phyloP scores from a whole-genome alignment of 2,113 vertebrate species.

The Chloropsis cyanopogon region DNA sequence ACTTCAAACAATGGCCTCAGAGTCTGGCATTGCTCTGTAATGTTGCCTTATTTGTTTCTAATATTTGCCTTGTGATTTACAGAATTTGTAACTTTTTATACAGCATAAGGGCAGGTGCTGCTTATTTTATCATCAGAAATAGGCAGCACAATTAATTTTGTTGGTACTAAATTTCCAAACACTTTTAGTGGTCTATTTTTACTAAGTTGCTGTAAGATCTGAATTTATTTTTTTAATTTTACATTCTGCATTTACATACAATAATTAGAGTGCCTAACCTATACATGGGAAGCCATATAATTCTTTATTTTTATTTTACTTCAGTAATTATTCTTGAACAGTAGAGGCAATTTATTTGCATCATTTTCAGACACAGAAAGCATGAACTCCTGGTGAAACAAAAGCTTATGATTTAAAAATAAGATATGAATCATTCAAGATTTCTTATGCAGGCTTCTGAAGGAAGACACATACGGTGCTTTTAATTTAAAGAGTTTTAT shows the following conservation, averaged over 20 bases:
- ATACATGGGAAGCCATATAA: not conserved
- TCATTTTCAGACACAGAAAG: not conserved
- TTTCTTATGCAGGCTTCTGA: not conserved
- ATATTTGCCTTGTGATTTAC: not conserved
- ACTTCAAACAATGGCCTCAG: not conserved
- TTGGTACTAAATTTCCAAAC: not conserved
- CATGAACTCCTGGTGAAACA: not conserved
- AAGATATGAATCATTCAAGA: not conserved
- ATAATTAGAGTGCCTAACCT: not conserved
- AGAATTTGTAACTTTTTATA: not conserved
- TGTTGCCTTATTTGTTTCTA: not conserved
- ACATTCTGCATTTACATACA: not conserved
- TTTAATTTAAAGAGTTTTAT: not conserved
- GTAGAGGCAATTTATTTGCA: not conserved
- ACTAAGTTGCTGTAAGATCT: not conserved
- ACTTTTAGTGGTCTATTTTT: not conserved
- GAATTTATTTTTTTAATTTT: not conserved
- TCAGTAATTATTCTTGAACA: not conserved
- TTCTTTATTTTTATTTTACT: not conserved
- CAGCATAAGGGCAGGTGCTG: not conserved
- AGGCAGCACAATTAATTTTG: not conserved
- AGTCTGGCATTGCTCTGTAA: not conserved
- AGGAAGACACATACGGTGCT: accelerated
- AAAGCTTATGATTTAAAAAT: not conserved
- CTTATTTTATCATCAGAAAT: not conserved